Evolutionary conservation across 2,888 invertebrate species (phyloP).

Genomic region (Nezara viridula): DNA sequence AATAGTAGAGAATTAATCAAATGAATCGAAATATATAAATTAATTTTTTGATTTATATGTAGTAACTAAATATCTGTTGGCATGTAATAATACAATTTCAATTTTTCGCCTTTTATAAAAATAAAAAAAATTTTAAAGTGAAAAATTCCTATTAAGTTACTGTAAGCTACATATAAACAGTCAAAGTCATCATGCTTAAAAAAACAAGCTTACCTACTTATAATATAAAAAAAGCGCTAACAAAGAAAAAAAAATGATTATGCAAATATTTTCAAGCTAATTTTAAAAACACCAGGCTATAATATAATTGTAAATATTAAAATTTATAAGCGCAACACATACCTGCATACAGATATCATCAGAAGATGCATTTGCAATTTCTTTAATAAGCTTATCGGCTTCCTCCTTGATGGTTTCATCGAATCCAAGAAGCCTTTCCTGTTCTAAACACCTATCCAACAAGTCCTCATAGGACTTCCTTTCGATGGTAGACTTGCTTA

Average conservation of each 20-base stretch:
- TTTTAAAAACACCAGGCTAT: not conserved
- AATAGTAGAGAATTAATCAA: not conserved
- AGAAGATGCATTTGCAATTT: slow-evolving; percentile 51
- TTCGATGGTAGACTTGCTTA: slow-evolving; percentile 43
- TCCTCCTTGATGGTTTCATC: slow-evolving; percentile 58
- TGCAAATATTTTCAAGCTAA: slow-evolving; percentile 31
- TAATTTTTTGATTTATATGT: no score
- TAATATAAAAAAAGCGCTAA: not conserved
- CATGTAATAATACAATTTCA: no score
- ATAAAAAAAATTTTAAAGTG: not conserved
- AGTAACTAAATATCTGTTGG: no score
- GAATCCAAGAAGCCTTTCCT: slow-evolving; percentile 57
- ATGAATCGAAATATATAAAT: no score
- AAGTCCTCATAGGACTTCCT: slow-evolving; percentile 59
- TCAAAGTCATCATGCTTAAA: slow-evolving; percentile 17
- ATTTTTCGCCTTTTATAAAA: no score
- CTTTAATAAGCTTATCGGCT: slow-evolving; percentile 56
- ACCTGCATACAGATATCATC: not conserved
- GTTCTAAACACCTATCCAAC: slow-evolving; percentile 55
- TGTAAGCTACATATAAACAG: not conserved
- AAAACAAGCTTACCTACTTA: slow-evolving; percentile 21
- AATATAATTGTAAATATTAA: not conserved
- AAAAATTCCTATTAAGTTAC: not conserved
- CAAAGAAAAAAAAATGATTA: not conserved
- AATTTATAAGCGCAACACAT: slow-evolving; percentile 8